Evolutionary conservation across 2,888 invertebrate genomes (phyloP).

Genomic region (Acleris laterana): DNA sequence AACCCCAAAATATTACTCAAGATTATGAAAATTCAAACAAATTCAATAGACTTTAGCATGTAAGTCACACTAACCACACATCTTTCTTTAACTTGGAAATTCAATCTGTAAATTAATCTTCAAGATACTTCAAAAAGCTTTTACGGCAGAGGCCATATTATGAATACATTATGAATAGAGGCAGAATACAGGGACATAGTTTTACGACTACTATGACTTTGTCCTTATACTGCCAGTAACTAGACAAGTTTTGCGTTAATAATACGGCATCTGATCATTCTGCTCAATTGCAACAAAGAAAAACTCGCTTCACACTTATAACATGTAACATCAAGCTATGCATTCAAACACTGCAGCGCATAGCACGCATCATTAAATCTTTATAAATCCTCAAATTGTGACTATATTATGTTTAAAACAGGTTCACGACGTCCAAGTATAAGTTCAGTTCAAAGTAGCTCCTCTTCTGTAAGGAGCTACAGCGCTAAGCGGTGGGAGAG

Average conservation of each 20-base stretch:
- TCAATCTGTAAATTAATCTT: not conserved
- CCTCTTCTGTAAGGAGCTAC: constrained; percentile 92
- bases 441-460: constrained; percentile 93
- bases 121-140: constrained; percentile 15
- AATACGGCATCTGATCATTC: not conserved
- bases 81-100: not conserved
- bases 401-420: constrained; percentile 57
- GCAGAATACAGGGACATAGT: too few relatives aligned
- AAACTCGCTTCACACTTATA: constrained; percentile 22
- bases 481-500: constrained; percentile 91
- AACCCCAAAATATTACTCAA: not conserved
- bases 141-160: not conserved
- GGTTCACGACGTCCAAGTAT: constrained; percentile 95
- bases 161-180: too few relatives aligned
- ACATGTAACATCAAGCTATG: constrained; percentile 22
- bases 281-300: not conserved
- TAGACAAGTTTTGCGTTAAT: too few relatives aligned
- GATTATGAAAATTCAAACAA: not conserved
- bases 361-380: constrained; percentile 37
- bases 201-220: too few relatives aligned
- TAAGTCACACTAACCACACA: constrained; percentile 2
- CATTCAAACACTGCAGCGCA: constrained; percentile 40
- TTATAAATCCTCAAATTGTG: constrained; percentile 37
- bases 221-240: too few relatives aligned
- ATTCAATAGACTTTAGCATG: constrained; percentile 1